A percentile compares a stretch with the other conserved stretches of the same genome.
These are phyloP conservation scores for Plagodis dolabraria DNA, from an alignment of 2,888 invertebrate species.

Conservation along the genomic window DNA sequence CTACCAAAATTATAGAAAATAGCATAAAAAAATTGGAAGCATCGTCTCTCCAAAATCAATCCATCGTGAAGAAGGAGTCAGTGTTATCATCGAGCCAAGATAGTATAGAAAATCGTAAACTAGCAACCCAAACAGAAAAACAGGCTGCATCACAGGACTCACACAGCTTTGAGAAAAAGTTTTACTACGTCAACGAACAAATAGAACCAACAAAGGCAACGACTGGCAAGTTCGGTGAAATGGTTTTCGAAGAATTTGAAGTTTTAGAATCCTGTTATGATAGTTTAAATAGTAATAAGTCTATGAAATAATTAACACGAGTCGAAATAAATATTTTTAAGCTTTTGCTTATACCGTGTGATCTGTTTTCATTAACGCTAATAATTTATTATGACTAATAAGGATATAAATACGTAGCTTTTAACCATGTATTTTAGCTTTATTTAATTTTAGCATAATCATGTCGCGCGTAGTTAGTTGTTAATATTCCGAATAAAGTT, in stretches of 20 bases:
- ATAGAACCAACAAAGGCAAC: constrained; percentile 81
- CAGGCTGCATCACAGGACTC: constrained; percentile 50
- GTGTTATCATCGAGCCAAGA: constrained; percentile 42
- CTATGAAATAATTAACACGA: constrained; percentile 65
- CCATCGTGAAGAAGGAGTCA: constrained; percentile 44
- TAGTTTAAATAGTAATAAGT: constrained; percentile 85
- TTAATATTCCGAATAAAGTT: constrained; percentile 51
- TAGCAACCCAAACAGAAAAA: constrained; percentile 51
- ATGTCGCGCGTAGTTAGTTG: constrained; percentile 46
- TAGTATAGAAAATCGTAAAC: constrained; percentile 43
- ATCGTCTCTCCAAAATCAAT: constrained; percentile 40
- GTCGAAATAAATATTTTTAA: constrained; percentile 48
- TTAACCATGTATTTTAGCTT: constrained; percentile 49
- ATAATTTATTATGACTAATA: constrained; percentile 74
- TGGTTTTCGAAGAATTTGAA: constrained; percentile 94
- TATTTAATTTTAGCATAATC: constrained; percentile 47
- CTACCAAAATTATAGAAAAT: constrained; percentile 31
- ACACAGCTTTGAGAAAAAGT: constrained; percentile 83
- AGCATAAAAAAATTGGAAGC: constrained; percentile 45
- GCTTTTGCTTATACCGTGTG: constrained; percentile 72
- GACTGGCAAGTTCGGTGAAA: constrained; percentile 89
- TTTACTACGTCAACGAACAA: constrained; percentile 86
- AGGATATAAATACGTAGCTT: constrained; percentile 61
- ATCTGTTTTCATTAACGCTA: constrained; percentile 77
- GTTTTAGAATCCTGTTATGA: constrained; percentile 87